Conservation (phyloP, 2,113 vertebrate species). For the Brachypodius melanocephalos region DNA sequence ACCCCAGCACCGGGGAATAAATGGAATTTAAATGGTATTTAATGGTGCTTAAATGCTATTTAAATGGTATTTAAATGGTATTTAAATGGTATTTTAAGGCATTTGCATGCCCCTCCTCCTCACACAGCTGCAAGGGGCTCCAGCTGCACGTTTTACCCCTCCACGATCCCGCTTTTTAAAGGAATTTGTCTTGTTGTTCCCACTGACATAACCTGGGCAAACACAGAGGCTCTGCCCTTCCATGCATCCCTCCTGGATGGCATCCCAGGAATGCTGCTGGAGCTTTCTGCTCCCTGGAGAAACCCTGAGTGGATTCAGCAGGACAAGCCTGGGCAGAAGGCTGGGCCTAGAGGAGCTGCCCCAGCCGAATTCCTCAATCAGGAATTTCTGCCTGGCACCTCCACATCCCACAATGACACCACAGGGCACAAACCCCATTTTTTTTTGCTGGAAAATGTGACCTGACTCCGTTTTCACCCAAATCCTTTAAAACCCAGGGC, state of each 20-base stretch:
- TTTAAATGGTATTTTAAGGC: not conserved
- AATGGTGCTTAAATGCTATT: not conserved
- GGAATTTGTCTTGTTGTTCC: not conserved
- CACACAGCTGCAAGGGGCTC: not conserved
- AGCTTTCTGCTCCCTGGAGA: not conserved
- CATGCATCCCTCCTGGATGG: not conserved
- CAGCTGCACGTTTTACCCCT: not conserved
- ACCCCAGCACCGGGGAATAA: not conserved
- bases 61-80: not conserved
- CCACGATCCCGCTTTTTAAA: not conserved
- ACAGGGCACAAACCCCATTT: rapidly evolving
- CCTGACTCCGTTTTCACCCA: not conserved
- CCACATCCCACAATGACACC: rapidly evolving
- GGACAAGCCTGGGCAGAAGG: not conserved
- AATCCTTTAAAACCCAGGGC: not conserved
- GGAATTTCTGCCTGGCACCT: not conserved
- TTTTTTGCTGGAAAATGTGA: not conserved
- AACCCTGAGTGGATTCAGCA: rapidly evolving
- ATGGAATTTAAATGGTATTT: not conserved
- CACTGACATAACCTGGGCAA: not conserved
- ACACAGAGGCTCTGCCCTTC: not conserved
- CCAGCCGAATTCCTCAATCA: not conserved
- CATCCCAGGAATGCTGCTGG: constrained; percentile 24
- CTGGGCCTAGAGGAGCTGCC: not conserved
- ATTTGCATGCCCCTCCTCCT: not conserved